Evolutionary conservation across 2,888 invertebrate species (phyloP).

Genomic region (Ecdyonurus torrentis): DNA sequence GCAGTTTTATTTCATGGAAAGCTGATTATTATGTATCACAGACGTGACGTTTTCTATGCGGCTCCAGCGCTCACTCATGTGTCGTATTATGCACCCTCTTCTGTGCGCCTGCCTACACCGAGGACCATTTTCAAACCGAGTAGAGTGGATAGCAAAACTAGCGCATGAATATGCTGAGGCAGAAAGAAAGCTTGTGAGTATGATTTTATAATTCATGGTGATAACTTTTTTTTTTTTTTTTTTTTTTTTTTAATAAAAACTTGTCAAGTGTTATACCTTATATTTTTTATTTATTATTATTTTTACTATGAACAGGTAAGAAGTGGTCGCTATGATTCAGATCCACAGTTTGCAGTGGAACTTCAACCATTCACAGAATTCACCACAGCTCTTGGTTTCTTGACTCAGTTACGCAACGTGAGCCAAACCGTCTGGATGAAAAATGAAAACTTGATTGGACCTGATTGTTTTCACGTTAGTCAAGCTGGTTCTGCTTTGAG

Average conservation of each 20-base stretch:
- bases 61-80: slow-evolving; percentile 42
- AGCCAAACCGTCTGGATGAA: not conserved
- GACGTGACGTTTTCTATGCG: slow-evolving; percentile 55
- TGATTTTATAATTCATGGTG: not conserved
- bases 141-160: slow-evolving; percentile 32
- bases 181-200: slow-evolving; percentile 42
- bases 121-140: slow-evolving; percentile 33
- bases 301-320: slow-evolving; percentile 28
- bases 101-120: slow-evolving; percentile 58
- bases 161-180: slow-evolving; percentile 47
- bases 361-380: slow-evolving; percentile 50
- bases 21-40: slow-evolving; percentile 22
- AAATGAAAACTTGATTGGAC: not conserved
- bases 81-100: slow-evolving; percentile 49
- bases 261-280: not conserved
- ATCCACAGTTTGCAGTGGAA: slow-evolving; percentile 51
- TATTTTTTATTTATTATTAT: not conserved
- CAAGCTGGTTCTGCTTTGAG: slow-evolving; percentile 65
- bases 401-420: not conserved
- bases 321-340: slow-evolving; percentile 45
- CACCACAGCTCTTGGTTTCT: not conserved
- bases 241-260: not conserved
- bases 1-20: not conserved
- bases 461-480: slow-evolving; percentile 60
- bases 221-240: too few relatives aligned